phyloP scores from a whole-genome alignment of 1,140 invertebrate species.

The Phocides pigmalion region DNA sequence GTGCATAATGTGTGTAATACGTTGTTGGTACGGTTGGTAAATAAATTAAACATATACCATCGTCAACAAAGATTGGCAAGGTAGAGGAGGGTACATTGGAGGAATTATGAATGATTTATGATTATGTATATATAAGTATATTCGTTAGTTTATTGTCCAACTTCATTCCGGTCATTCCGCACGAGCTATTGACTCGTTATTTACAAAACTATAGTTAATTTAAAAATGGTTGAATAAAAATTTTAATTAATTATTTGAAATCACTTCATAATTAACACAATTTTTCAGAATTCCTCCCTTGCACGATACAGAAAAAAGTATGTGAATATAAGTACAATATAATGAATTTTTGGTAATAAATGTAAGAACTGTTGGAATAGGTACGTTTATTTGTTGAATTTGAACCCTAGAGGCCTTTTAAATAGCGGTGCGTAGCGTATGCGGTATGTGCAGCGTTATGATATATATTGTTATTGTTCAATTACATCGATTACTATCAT shows the following conservation, averaged over 20 bases:
- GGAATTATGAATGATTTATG: neutral
- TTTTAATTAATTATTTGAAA: no score
- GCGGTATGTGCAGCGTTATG: constrained; percentile 23
- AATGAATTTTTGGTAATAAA: neutral
- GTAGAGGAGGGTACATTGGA: neutral
- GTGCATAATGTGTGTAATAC: neutral
- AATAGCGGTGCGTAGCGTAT: constrained; percentile 29
- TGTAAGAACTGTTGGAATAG: constrained; percentile 15
- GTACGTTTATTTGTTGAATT: constrained; percentile 17
- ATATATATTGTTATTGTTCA: constrained; percentile 30
- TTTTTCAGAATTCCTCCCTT: neutral
- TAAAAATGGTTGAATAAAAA: no score
- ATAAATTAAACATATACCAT: neutral
- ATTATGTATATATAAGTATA: no score
- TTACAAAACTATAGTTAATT: no score
- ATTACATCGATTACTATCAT: constrained; percentile 25
- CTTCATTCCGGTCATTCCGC: no score
- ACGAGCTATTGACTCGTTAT: no score
- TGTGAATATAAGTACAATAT: neutral
- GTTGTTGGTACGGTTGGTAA: neutral
- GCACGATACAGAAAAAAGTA: no score
- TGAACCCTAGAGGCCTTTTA: constrained; percentile 33
- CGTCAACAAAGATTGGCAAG: neutral
- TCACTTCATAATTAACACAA: no score
- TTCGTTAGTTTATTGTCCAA: no score